Evolutionary conservation across 2,113 vertebrate genomes (phyloP).

Genomic region (Brachyhypopomus occidentalis): DNA sequence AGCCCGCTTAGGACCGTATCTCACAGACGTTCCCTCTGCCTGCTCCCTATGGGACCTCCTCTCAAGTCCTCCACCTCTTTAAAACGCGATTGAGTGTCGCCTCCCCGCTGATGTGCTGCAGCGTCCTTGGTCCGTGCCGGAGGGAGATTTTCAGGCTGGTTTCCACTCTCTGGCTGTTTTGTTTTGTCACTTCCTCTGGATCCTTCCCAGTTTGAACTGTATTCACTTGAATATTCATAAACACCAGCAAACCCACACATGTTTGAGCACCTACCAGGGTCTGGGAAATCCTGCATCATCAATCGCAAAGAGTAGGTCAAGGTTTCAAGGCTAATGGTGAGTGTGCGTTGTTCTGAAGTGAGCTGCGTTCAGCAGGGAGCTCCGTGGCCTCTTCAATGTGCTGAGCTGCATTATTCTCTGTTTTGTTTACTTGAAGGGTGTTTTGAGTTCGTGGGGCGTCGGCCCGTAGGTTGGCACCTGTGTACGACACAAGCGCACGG

Average conservation of each 20-base stretch:
- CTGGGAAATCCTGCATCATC: no score
- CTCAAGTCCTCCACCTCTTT: conserved; percentile 34
- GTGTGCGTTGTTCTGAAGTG: no score
- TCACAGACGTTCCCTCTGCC: conserved; percentile 25
- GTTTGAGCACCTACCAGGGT: no score
- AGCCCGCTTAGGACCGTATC: conserved; percentile 27
- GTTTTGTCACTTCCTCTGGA: no score
- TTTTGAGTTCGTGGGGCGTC: conserved; percentile 1
- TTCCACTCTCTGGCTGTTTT: neutral
- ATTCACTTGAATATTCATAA: no score
- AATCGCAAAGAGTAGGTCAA: no score
- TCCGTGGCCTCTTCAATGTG: conserved; percentile 1
- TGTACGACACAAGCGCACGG: neutral
- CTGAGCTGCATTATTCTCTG: conserved; percentile 34
- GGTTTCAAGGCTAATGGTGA: no score
- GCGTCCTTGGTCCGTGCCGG: neutral
- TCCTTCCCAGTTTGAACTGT: no score
- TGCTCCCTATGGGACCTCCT: conserved; percentile 13
- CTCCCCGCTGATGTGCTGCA: conserved; percentile 37
- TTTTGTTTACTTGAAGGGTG: neutral
- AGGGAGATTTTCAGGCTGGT: conserved; percentile 21
- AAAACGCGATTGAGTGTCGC: conserved; percentile 7
- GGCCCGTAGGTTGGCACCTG: conserved; percentile 12
- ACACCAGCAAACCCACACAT: no score
- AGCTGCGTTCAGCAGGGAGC: no score